phyloP scores from a whole-genome alignment of 2,113 vertebrate genomes.

The Struthidea cinerea region DNA sequence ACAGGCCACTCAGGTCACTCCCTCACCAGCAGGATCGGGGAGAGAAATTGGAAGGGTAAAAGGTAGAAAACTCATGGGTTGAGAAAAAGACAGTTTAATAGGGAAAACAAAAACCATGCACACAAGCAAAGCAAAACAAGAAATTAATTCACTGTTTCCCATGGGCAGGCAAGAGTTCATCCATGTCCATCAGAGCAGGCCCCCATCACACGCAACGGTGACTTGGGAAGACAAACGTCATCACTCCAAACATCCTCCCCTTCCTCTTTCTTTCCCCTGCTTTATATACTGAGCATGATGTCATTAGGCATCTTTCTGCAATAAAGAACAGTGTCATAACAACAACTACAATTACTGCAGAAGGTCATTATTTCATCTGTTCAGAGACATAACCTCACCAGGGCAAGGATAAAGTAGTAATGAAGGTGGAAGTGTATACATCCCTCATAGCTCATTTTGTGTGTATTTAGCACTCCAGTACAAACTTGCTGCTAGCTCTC shows the following conservation, averaged over 20 bases:
- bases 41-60: background rate
- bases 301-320: background rate
- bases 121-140: background rate
- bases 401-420: background rate
- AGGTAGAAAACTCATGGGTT: background rate
- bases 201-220: fast-evolving
- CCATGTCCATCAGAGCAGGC: background rate
- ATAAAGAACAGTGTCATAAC: background rate
- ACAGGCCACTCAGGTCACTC: background rate
- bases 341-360: background rate
- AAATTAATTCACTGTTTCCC: background rate
- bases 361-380: background rate
- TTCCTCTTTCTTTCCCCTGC: background rate
- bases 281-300: background rate
- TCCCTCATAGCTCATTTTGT: background rate
- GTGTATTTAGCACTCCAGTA: background rate
- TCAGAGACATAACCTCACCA: background rate
- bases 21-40: background rate
- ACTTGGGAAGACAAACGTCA: background rate
- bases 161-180: background rate
- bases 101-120: background rate
- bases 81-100: background rate
- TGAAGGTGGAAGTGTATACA: fast-evolving
- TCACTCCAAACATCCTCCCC: background rate
- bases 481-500: background rate